Evolutionary conservation across 1,140 invertebrate species (phyloP).

Genomic region (Tetranychus cinnabarinus): DNA sequence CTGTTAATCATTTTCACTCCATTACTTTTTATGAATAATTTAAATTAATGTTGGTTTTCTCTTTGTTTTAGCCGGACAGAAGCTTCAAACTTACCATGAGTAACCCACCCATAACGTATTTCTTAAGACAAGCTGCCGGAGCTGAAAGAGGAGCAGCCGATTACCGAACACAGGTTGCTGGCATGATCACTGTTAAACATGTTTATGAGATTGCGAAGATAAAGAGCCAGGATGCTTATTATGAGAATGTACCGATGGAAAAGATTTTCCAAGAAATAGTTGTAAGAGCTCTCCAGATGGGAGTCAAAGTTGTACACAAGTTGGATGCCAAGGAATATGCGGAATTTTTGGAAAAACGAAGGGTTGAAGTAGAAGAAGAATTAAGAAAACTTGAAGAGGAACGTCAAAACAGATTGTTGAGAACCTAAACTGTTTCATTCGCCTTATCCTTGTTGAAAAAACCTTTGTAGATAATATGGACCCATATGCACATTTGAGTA

Average conservation of each 20-base stretch:
- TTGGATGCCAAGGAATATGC: slow-evolving; percentile 58
- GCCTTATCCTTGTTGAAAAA: no score
- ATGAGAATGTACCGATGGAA: slow-evolving; percentile 38
- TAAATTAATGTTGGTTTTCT: background rate
- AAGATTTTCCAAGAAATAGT: slow-evolving; percentile 56
- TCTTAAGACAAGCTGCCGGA: slow-evolving; percentile 83
- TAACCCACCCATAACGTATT: slow-evolving; percentile 60
- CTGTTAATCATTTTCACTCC: background rate
- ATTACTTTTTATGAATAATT: background rate
- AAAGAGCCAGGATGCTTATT: slow-evolving; percentile 57
- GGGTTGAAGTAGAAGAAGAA: slow-evolving; percentile 42
- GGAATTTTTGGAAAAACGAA: slow-evolving; percentile 54
- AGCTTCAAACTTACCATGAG: slow-evolving; percentile 58
- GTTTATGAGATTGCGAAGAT: slow-evolving; percentile 94
- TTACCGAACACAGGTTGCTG: slow-evolving; percentile 46
- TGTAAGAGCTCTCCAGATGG: slow-evolving; percentile 44
- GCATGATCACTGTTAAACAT: slow-evolving; percentile 83
- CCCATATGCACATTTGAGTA: no score
- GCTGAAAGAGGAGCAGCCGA: slow-evolving; percentile 54
- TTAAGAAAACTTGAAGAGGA: slow-evolving; percentile 52
- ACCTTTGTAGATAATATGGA: no score
- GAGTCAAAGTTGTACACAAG: slow-evolving; percentile 58
- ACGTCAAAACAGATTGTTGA: slow-evolving; percentile 71
- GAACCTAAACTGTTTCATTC: background rate
- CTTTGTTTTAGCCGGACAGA: slow-evolving; percentile 38